Evolutionary conservation across 2,888 invertebrate genomes (phyloP).

Genomic region (Augiades crinisus): DNA sequence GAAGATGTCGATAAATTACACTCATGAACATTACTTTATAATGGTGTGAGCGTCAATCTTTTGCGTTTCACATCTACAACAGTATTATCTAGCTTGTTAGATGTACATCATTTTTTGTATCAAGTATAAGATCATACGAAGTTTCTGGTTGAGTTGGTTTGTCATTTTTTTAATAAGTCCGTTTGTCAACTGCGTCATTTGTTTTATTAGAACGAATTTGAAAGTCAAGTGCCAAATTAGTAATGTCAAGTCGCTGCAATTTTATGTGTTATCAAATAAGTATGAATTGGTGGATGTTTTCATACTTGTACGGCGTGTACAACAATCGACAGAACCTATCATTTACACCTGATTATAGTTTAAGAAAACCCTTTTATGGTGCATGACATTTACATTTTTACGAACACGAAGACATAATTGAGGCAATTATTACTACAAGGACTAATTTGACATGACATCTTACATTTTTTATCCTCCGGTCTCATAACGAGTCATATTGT

Average conservation of each 20-base stretch:
- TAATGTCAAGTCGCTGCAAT: neutral
- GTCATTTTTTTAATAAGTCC: neutral
- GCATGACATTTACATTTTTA: conserved; percentile 3
- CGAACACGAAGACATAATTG: conserved; percentile 34
- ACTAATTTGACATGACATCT: conserved; percentile 13
- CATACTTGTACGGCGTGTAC: no score
- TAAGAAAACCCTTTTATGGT: conserved; percentile 7
- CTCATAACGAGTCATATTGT: conserved; percentile 51
- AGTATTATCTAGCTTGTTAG: neutral
- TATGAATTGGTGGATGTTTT: neutral
- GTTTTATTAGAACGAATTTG: conserved; percentile 29
- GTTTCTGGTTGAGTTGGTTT: neutral
- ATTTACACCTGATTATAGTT: neutral
- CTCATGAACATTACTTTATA: conserved; percentile 17
- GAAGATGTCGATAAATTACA: conserved; percentile 11
- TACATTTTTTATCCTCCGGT: conserved; percentile 45
- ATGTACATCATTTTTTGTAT: neutral
- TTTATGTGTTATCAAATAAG: neutral
- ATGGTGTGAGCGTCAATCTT: conserved; percentile 11
- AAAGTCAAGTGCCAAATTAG: conserved; percentile 3
- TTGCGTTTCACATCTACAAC: conserved; percentile 10
- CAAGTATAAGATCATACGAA: neutral
- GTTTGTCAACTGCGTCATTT: conserved; percentile 32
- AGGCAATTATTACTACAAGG: conserved; percentile 57
- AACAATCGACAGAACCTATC: no score